These are phyloP conservation scores for Melanocharis versteri DNA, from an alignment of 2,113 vertebrate genomes.

Conservation along the genomic window DNA sequence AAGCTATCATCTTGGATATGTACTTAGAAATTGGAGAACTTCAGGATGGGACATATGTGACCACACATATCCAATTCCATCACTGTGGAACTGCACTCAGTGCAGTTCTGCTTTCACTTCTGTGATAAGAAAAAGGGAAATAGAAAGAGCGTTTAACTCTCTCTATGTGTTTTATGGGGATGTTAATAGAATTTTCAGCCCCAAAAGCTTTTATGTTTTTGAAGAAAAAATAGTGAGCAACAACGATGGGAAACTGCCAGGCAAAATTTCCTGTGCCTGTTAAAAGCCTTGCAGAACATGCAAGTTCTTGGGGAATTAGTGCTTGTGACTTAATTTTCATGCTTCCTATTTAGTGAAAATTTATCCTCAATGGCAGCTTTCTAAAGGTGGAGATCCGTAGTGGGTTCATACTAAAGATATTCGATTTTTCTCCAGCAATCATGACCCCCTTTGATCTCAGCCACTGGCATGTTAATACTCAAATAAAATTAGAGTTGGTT, in stretches of 20 bases:
- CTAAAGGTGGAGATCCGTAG: background rate
- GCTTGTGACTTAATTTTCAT: background rate
- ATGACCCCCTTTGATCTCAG: background rate
- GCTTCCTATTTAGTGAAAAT: background rate
- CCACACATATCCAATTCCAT: background rate
- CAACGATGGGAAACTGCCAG: background rate
- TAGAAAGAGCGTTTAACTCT: background rate
- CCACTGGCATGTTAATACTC: background rate
- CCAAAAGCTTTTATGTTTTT: background rate
- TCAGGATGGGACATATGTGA: background rate
- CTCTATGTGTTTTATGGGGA: background rate
- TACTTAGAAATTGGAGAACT: background rate
- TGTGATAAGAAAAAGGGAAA: background rate
- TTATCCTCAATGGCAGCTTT: background rate
- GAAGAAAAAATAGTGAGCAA: background rate
- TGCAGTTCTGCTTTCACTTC: background rate
- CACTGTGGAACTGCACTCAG: background rate
- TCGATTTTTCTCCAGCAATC: background rate
- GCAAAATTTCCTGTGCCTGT: background rate
- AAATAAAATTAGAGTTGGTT: background rate
- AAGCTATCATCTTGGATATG: background rate
- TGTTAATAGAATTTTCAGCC: background rate
- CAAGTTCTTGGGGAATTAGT: background rate
- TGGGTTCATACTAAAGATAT: background rate
- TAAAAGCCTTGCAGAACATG: background rate